A percentile compares a stretch with the other conserved stretches of the same genome.
Conservation (phyloP, 1,140 invertebrate species). For the Drosophila ercepeae region DNA sequence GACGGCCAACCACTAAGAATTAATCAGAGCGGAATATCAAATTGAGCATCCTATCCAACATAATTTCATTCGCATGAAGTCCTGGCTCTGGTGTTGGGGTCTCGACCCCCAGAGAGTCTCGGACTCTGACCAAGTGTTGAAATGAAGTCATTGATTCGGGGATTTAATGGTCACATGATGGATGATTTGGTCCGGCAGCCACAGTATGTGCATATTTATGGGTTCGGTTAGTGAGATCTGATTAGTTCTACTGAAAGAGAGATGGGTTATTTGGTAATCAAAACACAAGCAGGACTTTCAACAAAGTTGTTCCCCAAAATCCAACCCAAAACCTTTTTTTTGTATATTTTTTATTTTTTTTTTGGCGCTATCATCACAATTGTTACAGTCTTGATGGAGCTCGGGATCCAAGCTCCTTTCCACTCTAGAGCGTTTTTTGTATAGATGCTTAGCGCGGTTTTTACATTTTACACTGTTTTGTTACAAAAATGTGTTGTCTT, state of each 20-base stretch:
- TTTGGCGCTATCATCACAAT: slow-evolving; percentile 38
- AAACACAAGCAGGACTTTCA: background rate
- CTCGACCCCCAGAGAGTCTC: slow-evolving; percentile 19
- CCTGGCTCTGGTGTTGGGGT: background rate
- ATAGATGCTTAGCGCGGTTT: slow-evolving; percentile 23
- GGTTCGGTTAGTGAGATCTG: background rate
- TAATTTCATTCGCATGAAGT: slow-evolving; percentile 33
- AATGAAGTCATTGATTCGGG: slow-evolving; percentile 17
- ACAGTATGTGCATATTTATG: slow-evolving; percentile 1
- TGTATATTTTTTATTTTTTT: slow-evolving; percentile 27
- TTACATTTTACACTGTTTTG: slow-evolving; percentile 33
- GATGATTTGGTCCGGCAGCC: slow-evolving; percentile 19
- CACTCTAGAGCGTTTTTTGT: slow-evolving; percentile 17
- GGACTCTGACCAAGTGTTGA: slow-evolving; percentile 24
- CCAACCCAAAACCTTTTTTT: background rate
- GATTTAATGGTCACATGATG: slow-evolving; percentile 31
- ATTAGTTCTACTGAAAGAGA: background rate
- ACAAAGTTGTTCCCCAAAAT: no score
- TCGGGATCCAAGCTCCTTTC: background rate
- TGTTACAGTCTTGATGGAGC: slow-evolving; percentile 8
- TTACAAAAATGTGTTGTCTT: background rate
- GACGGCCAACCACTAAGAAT: slow-evolving; percentile 49
- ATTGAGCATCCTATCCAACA: slow-evolving; percentile 49
- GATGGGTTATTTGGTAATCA: background rate
- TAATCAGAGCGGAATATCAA: slow-evolving; percentile 48